Base-by-base conservation (phyloP, 2,113 vertebrate genomes). In the Bubo bubo region DNA sequence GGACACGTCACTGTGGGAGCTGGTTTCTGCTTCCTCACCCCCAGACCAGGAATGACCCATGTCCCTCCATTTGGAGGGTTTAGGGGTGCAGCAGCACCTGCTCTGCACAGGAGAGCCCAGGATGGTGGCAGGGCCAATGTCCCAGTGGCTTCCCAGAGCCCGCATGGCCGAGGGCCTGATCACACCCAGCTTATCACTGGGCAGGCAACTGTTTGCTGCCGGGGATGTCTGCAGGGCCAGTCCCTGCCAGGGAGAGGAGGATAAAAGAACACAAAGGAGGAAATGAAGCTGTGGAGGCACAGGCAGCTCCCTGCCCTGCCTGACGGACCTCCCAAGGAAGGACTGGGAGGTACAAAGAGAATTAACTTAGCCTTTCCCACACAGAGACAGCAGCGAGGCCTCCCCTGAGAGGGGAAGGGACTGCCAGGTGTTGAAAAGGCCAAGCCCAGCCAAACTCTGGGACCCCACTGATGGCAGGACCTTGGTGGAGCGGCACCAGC, bases 291-390 rank as follows among this genome's bases (percentile, higher is more conserved):
- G 37, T 18, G 37, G 56, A 76, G 79, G 15, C 41, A 23, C 43
- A 58, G 60, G 73, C 55, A 77, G 79, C 43, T 64, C 55, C 64
- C 34, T 77, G 45, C 16, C 88, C 89, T 27, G 86, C 87, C 96
- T 86, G 96, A 98, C 15, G 85, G 53, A 7, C 97, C 97, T 35
- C 96, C 96, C 67, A 96, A 68, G 30, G 95, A 97, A 30, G 97
- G 9, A 2, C 80, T 63, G 8, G 94, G 96, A 30, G 97, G 94
- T 20, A 96, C 67, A 77, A 97, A 93, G 45, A 98, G 71, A 89
- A 97, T 91, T 3, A 94, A 96, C 71, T 98, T 88, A 27, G 96
- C 96, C 96, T 97, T 98, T 45, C 98, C 98, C 97, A 97, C 96
- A 63, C 93, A 98, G 35, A 98, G 95, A 19, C 96, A 97, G 83